These are phyloP conservation scores for Danio albolineatus DNA, from an alignment of 2,797 vertebrate genomes.

Conservation along the genomic window DNA sequence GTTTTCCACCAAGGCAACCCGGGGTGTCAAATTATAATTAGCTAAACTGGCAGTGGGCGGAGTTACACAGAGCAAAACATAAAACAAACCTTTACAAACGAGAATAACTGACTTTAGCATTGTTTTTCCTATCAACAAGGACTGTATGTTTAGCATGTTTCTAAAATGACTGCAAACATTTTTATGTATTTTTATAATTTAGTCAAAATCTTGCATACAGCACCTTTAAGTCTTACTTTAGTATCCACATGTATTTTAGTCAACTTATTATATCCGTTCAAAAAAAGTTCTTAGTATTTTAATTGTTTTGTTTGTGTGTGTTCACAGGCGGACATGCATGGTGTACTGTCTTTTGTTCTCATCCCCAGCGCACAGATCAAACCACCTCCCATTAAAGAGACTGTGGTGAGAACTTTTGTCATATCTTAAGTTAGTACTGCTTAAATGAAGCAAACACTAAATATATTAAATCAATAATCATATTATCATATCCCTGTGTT, in stretches of 20 bases:
- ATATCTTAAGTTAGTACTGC: neutral
- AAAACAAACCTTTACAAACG: too few relatives aligned
- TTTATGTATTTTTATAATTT: too few relatives aligned
- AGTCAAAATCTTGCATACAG: neutral
- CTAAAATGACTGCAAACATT: too few relatives aligned
- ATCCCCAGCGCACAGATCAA: conserved; percentile 91
- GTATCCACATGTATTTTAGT: neutral
- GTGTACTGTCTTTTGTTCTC: conserved; percentile 93
- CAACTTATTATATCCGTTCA: neutral
- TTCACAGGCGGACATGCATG: conserved; percentile 95
- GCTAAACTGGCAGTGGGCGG: too few relatives aligned
- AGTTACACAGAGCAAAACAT: too few relatives aligned
- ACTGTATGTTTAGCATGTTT: too few relatives aligned
- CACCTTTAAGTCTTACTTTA: neutral
- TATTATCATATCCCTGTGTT: conserved; percentile 3
- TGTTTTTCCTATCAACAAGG: too few relatives aligned
- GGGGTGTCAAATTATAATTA: too few relatives aligned
- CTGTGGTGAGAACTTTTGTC: conserved; percentile 85
- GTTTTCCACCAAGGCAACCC: too few relatives aligned
- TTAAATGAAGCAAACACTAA: neutral
- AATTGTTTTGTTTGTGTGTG: neutral
- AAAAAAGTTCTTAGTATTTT: neutral
- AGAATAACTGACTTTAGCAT: too few relatives aligned
- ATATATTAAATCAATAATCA: neutral
- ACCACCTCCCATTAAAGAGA: conserved; percentile 89